phyloP scores from a whole-genome alignment of 2,888 invertebrate genomes.

The Lepidocyrtoides sp. region DNA sequence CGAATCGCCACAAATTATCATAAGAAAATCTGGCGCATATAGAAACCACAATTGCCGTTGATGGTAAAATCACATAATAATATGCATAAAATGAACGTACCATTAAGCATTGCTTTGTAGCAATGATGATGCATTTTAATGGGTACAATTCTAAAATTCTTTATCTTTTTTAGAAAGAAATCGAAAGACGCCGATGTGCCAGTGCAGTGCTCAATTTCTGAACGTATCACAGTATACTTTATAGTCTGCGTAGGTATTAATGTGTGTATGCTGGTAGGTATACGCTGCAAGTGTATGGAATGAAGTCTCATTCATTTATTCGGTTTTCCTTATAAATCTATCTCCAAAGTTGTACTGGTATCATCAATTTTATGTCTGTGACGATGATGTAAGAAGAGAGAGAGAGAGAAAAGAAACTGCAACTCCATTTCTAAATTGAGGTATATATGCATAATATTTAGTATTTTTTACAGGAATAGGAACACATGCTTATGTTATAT shows the following conservation, averaged over 20 bases:
- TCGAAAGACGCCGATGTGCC: not conserved
- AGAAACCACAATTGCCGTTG: too few relatives aligned
- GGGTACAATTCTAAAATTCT: too few relatives aligned
- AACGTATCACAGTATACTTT: not conserved
- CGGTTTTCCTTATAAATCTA: conserved; percentile 47
- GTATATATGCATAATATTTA: not conserved
- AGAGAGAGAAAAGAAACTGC: not conserved
- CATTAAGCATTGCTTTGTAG: too few relatives aligned
- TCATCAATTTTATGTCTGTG: conserved; percentile 29
- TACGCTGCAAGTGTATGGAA: not conserved
- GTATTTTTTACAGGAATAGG: too few relatives aligned
- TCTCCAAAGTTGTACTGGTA: conserved; percentile 38
- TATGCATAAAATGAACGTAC: too few relatives aligned
- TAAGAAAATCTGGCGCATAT: too few relatives aligned
- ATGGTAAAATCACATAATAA: too few relatives aligned
- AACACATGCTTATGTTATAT: not conserved
- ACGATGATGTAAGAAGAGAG: not conserved
- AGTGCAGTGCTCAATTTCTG: not conserved
- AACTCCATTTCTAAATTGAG: conserved; percentile 16
- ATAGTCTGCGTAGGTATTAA: too few relatives aligned
- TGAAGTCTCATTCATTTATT: not conserved
- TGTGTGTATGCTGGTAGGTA: too few relatives aligned
- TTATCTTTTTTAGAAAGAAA: not conserved
- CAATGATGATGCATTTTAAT: too few relatives aligned
- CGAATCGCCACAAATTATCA: too few relatives aligned